Base-by-base conservation (phyloP, 2,797 vertebrate genomes). In the Hafferia zeledoni region DNA sequence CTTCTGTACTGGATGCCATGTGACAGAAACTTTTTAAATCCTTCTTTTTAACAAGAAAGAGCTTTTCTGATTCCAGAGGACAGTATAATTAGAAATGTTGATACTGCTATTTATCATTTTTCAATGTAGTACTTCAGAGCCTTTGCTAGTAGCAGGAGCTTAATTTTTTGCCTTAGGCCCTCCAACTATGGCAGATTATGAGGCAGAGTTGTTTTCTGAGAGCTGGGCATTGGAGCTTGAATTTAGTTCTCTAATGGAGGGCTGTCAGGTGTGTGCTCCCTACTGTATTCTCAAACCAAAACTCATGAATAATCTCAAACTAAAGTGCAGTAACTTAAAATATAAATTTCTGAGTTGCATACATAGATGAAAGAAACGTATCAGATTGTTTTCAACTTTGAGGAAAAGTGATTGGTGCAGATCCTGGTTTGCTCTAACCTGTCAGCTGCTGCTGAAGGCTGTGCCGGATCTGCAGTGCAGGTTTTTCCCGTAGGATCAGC, bases 381-480 rank as follows among this genome's bases (percentile, higher is more conserved):
- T 68, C 5, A 11, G 41, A 33, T 52, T 43, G 8, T 68, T 78
- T 43, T 81, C 35, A 22, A 10, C 53, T 72, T 50, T 65, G 77
- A 86, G 41, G 61, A 83, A 67, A 41, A 81, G 20, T 5, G 0
- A 4, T 68, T 80, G 71, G 33, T 52, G 27, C 53, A 71, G 33
- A 56, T 57, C 68, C 33, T 50, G 15, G 14, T 74, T 88, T 76
- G n/a, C 24, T 30, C 9, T 83, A 31, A 81, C 23, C 23, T 80
- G 65, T 72, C 41, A 59, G 49, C 65, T 86, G 55, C 81, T 91
- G 61, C 3, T 39, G 60, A 88, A 60, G 74, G 27, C 44, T 22
- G 7, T 70, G 63, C 7, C 44, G 69, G 63, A 43, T 83, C 28
- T 76, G 41, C n/a, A 10, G 0, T 0, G 0, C 22, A 30, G 33